phyloP scores from a whole-genome alignment of 2,113 vertebrate genomes.

The Clarias magur region DNA sequence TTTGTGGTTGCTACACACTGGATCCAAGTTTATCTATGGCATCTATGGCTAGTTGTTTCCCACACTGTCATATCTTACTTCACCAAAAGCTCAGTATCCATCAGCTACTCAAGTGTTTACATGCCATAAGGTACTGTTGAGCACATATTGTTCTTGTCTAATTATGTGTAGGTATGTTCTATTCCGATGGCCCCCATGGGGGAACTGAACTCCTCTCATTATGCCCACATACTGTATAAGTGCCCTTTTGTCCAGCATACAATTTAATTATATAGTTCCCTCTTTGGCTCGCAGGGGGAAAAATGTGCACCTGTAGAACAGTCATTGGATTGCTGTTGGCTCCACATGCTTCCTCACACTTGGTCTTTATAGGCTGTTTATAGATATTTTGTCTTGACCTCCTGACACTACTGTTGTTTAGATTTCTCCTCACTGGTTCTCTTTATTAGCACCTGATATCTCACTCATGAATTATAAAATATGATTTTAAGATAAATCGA shows the following conservation, averaged over 20 bases:
- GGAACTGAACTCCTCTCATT: neutral
- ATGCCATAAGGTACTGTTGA: neutral
- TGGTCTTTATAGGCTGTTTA: neutral
- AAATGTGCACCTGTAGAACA: neutral
- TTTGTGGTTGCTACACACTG: neutral
- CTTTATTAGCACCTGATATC: too few relatives aligned
- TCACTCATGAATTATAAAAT: too few relatives aligned
- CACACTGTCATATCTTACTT: neutral
- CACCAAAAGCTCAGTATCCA: neutral
- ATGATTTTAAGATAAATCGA: too few relatives aligned
- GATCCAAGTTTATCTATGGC: neutral
- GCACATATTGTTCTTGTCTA: neutral
- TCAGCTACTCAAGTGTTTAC: neutral
- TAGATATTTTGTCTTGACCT: neutral
- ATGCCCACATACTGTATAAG: neutral
- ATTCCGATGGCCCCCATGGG: neutral
- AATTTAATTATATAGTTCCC: neutral
- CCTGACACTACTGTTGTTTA: too few relatives aligned
- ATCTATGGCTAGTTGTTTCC: neutral
- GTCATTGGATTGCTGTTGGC: neutral
- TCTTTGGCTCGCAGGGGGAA: neutral
- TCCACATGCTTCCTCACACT: neutral
- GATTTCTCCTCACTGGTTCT: too few relatives aligned
- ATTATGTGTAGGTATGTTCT: constrained; percentile 8
- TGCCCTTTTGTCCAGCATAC: neutral